Evolutionary conservation across 2,113 vertebrate species (phyloP).

Genomic region (Trichomycterus rosablanca): DNA sequence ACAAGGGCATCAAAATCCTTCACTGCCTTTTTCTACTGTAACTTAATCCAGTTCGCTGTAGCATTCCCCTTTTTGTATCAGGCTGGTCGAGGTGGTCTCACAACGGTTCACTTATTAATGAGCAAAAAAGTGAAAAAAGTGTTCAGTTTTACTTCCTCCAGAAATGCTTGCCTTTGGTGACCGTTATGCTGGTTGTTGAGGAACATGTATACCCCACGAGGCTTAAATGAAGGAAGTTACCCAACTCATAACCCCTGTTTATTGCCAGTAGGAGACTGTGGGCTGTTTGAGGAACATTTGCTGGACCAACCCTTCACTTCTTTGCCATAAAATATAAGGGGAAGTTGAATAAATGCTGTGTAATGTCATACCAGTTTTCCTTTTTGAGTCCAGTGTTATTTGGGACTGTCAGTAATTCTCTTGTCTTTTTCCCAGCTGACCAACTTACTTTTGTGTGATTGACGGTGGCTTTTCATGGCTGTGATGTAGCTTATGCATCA

Average conservation of each 20-base stretch:
- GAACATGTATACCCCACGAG: not conserved
- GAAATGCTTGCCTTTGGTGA: slow-evolving; percentile 1
- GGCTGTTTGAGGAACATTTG: slow-evolving; percentile 11
- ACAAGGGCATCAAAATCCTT: slow-evolving; percentile 9
- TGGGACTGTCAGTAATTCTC: not conserved
- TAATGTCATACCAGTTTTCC: too few species aligned
- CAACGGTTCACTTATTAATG: slow-evolving; percentile 42
- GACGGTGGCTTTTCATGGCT: slow-evolving; percentile 31
- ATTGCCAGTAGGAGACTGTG: slow-evolving; percentile 6
- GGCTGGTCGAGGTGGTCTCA: slow-evolving; percentile 50
- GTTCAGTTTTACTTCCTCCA: slow-evolving; percentile 31
- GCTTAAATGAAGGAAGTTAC: slow-evolving; percentile 24
- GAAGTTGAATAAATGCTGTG: slow-evolving; percentile 28
- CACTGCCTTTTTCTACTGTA: slow-evolving; percentile 26
- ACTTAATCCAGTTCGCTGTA: slow-evolving; percentile 22
- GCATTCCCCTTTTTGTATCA: slow-evolving; percentile 48
- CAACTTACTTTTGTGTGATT: slow-evolving; percentile 32
- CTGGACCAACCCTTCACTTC: slow-evolving; percentile 24
- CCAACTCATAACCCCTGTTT: slow-evolving; percentile 6
- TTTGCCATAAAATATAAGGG: slow-evolving; percentile 9
- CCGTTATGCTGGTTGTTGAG: slow-evolving; percentile 15
- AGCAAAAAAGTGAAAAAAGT: slow-evolving; percentile 35
- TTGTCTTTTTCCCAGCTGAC: slow-evolving; percentile 10
- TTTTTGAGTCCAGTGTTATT: slow-evolving; percentile 12
- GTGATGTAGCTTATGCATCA: slow-evolving; percentile 37